Evolutionary conservation across 2,888 invertebrate genomes (phyloP).

Genomic region (Microctonus brassicae): DNA sequence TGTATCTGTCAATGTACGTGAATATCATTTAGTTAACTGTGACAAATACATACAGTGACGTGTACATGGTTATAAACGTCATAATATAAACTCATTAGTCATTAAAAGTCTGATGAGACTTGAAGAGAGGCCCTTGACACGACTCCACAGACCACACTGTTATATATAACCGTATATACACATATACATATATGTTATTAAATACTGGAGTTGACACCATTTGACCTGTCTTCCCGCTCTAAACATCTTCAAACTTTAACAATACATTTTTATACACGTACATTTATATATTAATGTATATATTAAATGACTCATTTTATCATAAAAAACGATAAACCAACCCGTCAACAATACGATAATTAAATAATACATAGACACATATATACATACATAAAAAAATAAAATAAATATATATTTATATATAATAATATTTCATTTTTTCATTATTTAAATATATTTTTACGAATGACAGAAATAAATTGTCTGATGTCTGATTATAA

Average conservation of each 20-base stretch:
- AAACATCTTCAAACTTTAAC: constrained; percentile 42
- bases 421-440: not conserved
- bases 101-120: constrained; percentile 47
- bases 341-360: constrained; percentile 1
- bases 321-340: not conserved
- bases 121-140: constrained; percentile 60
- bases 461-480: not conserved
- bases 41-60: constrained; percentile 47
- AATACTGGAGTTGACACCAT: constrained; percentile 67
- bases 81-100: constrained; percentile 55
- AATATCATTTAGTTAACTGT: constrained; percentile 46
- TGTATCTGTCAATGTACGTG: constrained; percentile 22
- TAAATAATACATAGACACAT: not conserved
- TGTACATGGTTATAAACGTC: not conserved
- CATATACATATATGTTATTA: constrained; percentile 56
- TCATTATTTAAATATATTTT: not conserved
- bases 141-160: constrained; percentile 47
- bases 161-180: constrained; percentile 42
- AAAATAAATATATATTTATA: not conserved
- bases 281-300: too few relatives aligned
- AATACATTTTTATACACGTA: too few relatives aligned
- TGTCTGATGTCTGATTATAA: not conserved
- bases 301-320: not conserved
- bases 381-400: not conserved
- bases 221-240: constrained; percentile 64